Base-by-base conservation (phyloP, 2,797 vertebrate genomes). In the Dallia pectoralis region DNA sequence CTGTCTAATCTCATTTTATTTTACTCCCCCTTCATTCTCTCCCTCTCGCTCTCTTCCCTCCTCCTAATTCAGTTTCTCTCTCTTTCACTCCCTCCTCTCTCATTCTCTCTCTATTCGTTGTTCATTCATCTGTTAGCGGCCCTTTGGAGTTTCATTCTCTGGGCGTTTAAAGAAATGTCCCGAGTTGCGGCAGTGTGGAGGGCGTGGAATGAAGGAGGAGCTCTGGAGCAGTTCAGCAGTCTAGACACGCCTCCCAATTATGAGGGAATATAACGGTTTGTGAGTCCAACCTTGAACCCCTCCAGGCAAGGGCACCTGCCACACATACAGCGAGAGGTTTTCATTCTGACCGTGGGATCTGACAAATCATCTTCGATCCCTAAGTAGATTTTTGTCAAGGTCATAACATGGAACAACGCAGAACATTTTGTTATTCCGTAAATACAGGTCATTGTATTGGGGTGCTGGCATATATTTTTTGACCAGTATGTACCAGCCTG, bases 111-210 rank as follows among this genome's bases (percentile, higher is more conserved):
- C 40, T 47, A 9, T 14, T 22, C 3, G 14, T 44, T 48, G 72
- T 81, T 67, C 62, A 70, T n/a, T 56, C n/a, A 56, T 22, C 4
- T 72, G 76, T 81, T 74, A 75, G 51, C 73, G 72, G 74, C 71
- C 73, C 70, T 76, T 40, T 75, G 64, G n/a, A 9, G 11, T 64
- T 59, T 71, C 77, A 49, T 74, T 81, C 81, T 61, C 49, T 53
- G 40, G 61, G 78, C 49, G 44, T 68, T 44, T 6, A 8, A 9
- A 44, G 12, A 36, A 8, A 8, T 36, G 33, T 36, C 33, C 33
- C 33, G n/a, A 3, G 33, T 36, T 8, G 33, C 33, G 11, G 67
- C 47, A 51, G 16, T 30, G 48, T 16, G 29, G 32, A 44, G 40
- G 40, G 40, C 3, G 40, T 25, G 44, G 25, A 27, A 19, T 36